Evolutionary conservation across 2,797 vertebrate species (phyloP).

Genomic region (Amniataba percoides): DNA sequence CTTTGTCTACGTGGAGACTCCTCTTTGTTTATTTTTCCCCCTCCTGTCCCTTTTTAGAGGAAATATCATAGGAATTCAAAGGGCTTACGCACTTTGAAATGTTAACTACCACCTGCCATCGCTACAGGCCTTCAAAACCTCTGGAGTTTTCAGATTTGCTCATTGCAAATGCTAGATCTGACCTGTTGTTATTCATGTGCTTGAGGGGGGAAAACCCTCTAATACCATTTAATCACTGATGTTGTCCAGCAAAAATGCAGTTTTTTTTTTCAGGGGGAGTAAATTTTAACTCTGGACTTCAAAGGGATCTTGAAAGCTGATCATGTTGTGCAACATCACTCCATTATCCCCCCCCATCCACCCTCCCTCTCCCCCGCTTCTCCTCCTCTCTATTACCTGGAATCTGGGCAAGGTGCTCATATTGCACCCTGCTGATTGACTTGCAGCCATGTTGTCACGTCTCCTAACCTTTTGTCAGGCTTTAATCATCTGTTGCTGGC

Average conservation of each 20-base stretch:
- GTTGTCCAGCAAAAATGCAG: conserved; percentile 51
- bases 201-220: conserved; percentile 34
- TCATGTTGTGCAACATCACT: conserved; percentile 65
- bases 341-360: conserved; percentile 42
- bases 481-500: conserved; percentile 80
- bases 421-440: conserved; percentile 84
- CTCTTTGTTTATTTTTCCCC: conserved; percentile 57
- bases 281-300: conserved; percentile 59
- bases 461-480: conserved; percentile 76
- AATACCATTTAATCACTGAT: conserved; percentile 66
- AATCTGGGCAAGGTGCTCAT: conserved; percentile 73
- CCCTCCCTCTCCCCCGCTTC: not conserved
- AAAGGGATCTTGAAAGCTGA: conserved; percentile 75
- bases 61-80: conserved; percentile 62
- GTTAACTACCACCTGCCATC: conserved; percentile 77
- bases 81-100: conserved; percentile 69
- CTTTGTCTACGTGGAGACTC: conserved; percentile 51
- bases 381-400: conserved; percentile 69
- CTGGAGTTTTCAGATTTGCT: conserved; percentile 37
- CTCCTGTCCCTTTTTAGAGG: conserved; percentile 12
- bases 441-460: conserved; percentile 76
- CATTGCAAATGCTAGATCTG: conserved; percentile 43
- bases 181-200: conserved; percentile 48
- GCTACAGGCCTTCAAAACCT: conserved; percentile 42
- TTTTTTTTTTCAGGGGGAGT: conserved; percentile 15